Percentiles rank a stretch among this genome's conserved stretches.
phyloP scores from a whole-genome alignment of 2,113 vertebrate species.

The Corvus cornix region DNA sequence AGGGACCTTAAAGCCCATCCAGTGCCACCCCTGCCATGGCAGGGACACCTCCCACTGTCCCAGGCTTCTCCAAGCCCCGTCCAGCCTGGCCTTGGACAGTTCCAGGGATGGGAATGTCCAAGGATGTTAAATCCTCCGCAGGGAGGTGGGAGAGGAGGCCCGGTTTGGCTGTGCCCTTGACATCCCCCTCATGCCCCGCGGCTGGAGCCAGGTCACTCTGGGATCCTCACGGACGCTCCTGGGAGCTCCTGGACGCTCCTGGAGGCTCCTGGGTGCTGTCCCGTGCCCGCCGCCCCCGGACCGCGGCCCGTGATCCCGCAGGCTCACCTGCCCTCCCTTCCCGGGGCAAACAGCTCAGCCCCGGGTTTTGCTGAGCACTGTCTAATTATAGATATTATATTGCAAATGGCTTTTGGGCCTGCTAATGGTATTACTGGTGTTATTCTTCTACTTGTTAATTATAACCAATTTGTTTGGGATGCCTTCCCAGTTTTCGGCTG shows the following conservation, averaged over 20 bases:
- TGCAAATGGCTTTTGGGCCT: constrained; percentile 53
- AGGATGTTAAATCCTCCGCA: neutral
- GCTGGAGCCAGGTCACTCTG: neutral
- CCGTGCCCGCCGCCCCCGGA: neutral
- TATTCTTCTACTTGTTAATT: constrained; percentile 58
- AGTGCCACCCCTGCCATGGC: neutral
- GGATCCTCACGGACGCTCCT: too few relatives aligned
- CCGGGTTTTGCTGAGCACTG: neutral
- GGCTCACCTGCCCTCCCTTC: neutral
- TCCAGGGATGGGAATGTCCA: neutral
- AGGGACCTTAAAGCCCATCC: neutral
- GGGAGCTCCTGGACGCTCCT: too few relatives aligned
- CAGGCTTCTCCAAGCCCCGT: neutral
- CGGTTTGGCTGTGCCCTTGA: accelerated
- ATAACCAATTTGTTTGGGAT: constrained; percentile 66
- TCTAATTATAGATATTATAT: constrained; percentile 55
- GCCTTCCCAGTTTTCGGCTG: constrained; percentile 59
- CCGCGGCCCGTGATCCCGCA: accelerated
- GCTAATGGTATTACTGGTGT: constrained; percentile 55
- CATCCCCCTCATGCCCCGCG: too few relatives aligned
- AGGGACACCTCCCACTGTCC: neutral
- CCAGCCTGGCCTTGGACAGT: neutral
- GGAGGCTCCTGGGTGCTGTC: accelerated
- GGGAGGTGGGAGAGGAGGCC: neutral
- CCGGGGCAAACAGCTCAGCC: neutral